These are phyloP conservation scores for Petrocephalus microphthalmus DNA, from an alignment of 2,113 vertebrate species.

Conservation along the genomic window DNA sequence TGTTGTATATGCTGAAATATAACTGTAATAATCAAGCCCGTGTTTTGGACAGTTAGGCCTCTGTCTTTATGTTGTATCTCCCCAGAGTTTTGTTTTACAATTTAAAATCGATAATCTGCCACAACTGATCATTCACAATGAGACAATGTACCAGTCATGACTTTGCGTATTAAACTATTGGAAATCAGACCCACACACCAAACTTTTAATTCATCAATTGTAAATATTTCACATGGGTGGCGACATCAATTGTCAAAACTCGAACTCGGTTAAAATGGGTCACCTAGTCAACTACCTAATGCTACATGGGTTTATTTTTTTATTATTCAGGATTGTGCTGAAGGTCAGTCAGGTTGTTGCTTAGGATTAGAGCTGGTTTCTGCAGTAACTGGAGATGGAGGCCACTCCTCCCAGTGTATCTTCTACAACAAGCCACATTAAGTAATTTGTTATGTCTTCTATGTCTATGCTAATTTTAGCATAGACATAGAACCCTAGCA, in stretches of 20 bases:
- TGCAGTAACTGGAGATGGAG: slow-evolving; percentile 30
- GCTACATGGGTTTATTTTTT: slow-evolving; percentile 59
- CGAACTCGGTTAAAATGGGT: slow-evolving; percentile 57
- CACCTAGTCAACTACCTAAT: slow-evolving; percentile 57
- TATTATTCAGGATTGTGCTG: slow-evolving; percentile 48
- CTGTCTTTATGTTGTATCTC: slow-evolving; percentile 10
- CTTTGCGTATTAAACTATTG: slow-evolving; percentile 45
- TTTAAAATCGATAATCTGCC: slow-evolving; percentile 19
- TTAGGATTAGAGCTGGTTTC: slow-evolving; percentile 53
- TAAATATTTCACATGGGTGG: slow-evolving; percentile 61
- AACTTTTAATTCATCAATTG: slow-evolving; percentile 59
- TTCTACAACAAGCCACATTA: not conserved
- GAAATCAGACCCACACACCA: slow-evolving; percentile 35
- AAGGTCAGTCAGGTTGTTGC: slow-evolving; percentile 58
- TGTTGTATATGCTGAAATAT: not conserved
- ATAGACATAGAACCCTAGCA: too few species aligned
- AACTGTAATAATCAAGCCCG: slow-evolving; percentile 5
- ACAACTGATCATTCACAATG: slow-evolving; percentile 15
- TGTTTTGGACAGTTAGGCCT: slow-evolving; percentile 1
- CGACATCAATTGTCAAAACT: slow-evolving; percentile 58
- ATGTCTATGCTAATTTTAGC: not conserved
- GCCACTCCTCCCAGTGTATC: not conserved
- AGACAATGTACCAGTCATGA: slow-evolving; percentile 39
- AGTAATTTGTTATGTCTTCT: not conserved
- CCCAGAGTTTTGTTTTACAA: not conserved